These are phyloP conservation scores for Bilobella aurantiaca DNA, from an alignment of 1,140 invertebrate genomes.

Conservation along the genomic window DNA sequence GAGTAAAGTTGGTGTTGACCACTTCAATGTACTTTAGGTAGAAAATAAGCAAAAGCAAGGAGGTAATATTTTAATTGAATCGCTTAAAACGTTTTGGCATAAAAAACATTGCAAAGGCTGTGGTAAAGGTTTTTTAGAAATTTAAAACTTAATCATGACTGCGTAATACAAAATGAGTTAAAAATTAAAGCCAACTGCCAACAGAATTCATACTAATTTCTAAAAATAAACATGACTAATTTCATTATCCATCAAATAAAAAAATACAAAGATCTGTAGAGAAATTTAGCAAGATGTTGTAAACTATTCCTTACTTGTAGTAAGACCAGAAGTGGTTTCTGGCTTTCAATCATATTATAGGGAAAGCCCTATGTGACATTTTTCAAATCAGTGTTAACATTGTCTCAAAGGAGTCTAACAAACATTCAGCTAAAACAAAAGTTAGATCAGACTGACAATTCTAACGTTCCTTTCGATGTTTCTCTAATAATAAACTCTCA, in stretches of 20 bases:
- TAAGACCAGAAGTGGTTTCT: neutral
- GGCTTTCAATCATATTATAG: neutral
- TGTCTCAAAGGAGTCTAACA: neutral
- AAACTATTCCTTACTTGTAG: neutral
- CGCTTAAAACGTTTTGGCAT: neutral
- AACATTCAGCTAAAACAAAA: neutral
- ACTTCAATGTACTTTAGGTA: neutral
- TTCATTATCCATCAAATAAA: neutral
- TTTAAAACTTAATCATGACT: neutral
- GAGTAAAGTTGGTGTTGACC: neutral
- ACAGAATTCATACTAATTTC: neutral
- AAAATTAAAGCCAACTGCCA: neutral
- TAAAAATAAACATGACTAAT: neutral
- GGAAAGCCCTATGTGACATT: neutral
- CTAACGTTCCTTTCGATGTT: too few relatives aligned
- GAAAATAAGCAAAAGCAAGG: neutral
- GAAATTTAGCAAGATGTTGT: neutral
- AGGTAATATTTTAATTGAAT: neutral
- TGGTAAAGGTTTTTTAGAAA: neutral
- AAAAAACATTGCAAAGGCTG: neutral
- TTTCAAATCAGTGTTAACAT: neutral
- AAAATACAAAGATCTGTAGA: neutral
- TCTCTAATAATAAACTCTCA: too few relatives aligned
- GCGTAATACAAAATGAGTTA: neutral
- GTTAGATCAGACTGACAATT: too few relatives aligned